phyloP scores from a whole-genome alignment of 2,797 vertebrate genomes.

The Sylvia borin region DNA sequence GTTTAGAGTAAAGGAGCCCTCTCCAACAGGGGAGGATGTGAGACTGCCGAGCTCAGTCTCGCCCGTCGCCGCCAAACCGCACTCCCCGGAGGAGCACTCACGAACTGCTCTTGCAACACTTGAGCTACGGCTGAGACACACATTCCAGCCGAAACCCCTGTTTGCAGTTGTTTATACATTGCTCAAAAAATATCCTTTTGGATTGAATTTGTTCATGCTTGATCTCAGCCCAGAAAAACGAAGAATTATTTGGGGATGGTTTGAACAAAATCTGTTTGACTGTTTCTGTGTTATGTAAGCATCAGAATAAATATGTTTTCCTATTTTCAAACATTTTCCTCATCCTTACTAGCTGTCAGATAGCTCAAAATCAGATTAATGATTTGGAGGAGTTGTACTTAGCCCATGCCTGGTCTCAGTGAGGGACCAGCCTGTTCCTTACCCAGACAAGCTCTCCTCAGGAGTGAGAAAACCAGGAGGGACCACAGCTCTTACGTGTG shows the following conservation, averaged over 20 bases:
- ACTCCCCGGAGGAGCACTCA: slow-evolving; percentile 51
- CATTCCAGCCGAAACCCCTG: slow-evolving; percentile 65
- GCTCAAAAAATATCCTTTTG: slow-evolving; percentile 66
- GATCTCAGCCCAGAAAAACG: slow-evolving; percentile 50
- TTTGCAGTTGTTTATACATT: slow-evolving; percentile 66
- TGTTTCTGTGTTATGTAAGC: slow-evolving; percentile 71
- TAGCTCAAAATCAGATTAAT: slow-evolving; percentile 36
- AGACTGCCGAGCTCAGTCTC: slow-evolving; percentile 7
- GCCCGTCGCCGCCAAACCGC: slow-evolving; percentile 31
- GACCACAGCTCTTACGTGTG: background rate
- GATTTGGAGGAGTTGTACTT: background rate
- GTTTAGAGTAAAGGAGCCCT: slow-evolving; percentile 57
- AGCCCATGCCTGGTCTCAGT: background rate
- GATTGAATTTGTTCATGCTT: slow-evolving; percentile 59
- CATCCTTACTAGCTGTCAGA: slow-evolving; percentile 37
- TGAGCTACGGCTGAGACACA: slow-evolving; percentile 43
- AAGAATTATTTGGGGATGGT: slow-evolving; percentile 66
- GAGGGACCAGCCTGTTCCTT: background rate
- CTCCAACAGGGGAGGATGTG: slow-evolving; percentile 47
- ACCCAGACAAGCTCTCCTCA: background rate
- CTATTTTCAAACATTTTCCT: slow-evolving; percentile 43
- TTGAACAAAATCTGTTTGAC: slow-evolving; percentile 57
- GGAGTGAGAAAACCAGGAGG: background rate
- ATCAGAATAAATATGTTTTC: slow-evolving; percentile 64
- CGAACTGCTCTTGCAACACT: slow-evolving; percentile 58